Base-by-base conservation (phyloP, 2,113 vertebrate species). In the Eurystomus gularis region DNA sequence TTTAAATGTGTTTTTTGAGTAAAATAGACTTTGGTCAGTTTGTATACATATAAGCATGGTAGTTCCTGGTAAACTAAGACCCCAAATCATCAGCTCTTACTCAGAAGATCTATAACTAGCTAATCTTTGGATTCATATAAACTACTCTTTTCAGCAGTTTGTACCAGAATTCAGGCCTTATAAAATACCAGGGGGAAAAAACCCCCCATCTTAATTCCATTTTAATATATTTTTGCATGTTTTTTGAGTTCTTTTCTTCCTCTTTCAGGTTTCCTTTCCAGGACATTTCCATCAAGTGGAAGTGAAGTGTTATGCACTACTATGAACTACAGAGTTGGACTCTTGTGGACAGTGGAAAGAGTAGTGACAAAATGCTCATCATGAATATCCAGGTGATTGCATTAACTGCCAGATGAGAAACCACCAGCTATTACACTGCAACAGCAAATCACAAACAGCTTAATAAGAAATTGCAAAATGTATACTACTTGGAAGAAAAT, bases 1-100 rank as follows among this genome's bases (percentile, higher is more conserved):
- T 97, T 97, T 89, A 92, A 91, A 90, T 37, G 52, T 42, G 16
- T 11, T 90, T 93, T 97, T 68, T 77, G 69, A 92, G 5, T 78
- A 82, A n/a, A 95, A 79, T 58, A 83, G 58, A 25, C 7, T 90
- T 90, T 62, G 23, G 24, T 86, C 14, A 62, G 92, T 97, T 96
- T 89, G 83, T 37, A 92, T 54, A 44, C 26, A 21, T 52, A 68
- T 87, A 88, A 61, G 26, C 16, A 20, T 24, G 18, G 13, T 64
- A 60, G 25, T 79, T 10, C 17, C 31, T 57, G 69, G 52, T 40
- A 73, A 37, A 92, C 42, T 62, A 89, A 82, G 33, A 82, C 10
- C 6, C 11, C 8, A 71, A 82, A 25, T 3, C 8, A 69, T 42
- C 44, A 76, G 16, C 15, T 60, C 17, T 23, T 71, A 26, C 23